Evolutionary conservation across 64 coral and sea anemone genomes (phyloP), one percentile per base, ranked within the genome.

Genomic region (Stichodactyla helianthus): DNA sequence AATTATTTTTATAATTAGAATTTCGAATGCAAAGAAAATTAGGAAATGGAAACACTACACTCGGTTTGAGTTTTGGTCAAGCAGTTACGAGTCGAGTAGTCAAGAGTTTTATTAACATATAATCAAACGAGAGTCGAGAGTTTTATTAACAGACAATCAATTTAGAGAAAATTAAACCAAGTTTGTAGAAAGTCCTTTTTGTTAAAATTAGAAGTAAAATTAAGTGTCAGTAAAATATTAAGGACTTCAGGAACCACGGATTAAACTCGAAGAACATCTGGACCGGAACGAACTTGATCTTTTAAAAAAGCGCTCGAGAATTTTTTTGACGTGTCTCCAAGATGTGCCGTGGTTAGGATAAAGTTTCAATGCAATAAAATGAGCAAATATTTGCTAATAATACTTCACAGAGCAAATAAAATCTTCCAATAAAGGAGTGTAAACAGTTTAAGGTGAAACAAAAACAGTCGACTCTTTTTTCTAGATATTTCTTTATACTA

Each of bases 351-450:
- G 9, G 12, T 26, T 3, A 11, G 27, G 11, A 27, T 13, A 74
- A 31, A 23, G 25, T 74, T 74, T 11, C 12, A n/a, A 3, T 65
- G 62, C 62, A 74, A 12, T 68, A 74, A 74, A 65, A 65, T 65
- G 23, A 35, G 68, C 68, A 74, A 74, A 74, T 74, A 74, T 74
- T 74, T 74, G 68, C 25, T 11, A 31, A 74, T 74, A 74, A 74
- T 31, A 23, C 23, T 27, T 35, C 68, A 74, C 6, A 74, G 0
- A 19, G 7, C 68, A 74, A 74, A 74, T 12, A 35, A 74, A 74
- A 23, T 74, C 22, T 74, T 23, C 25, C 2, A 65, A 7, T 65
- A 65, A 60, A n/a, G 6, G 68, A 74, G 22, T 74, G 68, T 74
- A n/a, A 74, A 74, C 68, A 74, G 10, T 12, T 9, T n/a, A 5